Conservation (phyloP, 2,113 vertebrate species). For the Ochotona curzoniae region DNA sequence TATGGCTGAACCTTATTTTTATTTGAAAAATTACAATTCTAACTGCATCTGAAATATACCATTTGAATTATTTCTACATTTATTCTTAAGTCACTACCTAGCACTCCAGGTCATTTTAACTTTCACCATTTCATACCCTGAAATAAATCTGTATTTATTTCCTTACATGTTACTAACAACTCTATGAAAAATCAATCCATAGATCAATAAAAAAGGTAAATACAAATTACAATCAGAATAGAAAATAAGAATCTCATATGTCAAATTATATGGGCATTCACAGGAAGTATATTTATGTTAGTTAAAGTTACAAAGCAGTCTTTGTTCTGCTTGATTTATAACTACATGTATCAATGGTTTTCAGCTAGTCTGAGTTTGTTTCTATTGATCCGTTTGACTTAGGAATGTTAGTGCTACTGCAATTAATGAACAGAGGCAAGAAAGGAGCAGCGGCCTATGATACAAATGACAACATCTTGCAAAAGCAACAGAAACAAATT, state of each 20-base stretch:
- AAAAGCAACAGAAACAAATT: too few relatives aligned
- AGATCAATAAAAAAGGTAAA: background rate
- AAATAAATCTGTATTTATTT: background rate
- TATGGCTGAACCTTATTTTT: background rate
- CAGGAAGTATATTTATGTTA: background rate
- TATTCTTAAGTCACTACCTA: background rate
- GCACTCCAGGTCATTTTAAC: background rate
- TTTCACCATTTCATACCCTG: background rate
- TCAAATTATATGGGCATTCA: background rate
- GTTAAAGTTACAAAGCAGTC: background rate
- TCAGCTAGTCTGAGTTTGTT: background rate
- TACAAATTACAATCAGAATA: background rate
- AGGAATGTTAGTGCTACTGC: too few relatives aligned
- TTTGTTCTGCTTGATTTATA: background rate
- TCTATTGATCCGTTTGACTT: background rate
- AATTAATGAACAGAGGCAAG: background rate
- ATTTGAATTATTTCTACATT: background rate
- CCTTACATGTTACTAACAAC: background rate
- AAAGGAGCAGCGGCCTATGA: background rate
- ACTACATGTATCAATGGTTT: background rate
- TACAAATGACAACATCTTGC: background rate
- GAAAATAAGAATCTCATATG: background rate
- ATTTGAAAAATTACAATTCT: background rate
- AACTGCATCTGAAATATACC: background rate
- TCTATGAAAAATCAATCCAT: background rate